phyloP scores from a whole-genome alignment of 2,797 vertebrate genomes.

The Manis javanica region DNA sequence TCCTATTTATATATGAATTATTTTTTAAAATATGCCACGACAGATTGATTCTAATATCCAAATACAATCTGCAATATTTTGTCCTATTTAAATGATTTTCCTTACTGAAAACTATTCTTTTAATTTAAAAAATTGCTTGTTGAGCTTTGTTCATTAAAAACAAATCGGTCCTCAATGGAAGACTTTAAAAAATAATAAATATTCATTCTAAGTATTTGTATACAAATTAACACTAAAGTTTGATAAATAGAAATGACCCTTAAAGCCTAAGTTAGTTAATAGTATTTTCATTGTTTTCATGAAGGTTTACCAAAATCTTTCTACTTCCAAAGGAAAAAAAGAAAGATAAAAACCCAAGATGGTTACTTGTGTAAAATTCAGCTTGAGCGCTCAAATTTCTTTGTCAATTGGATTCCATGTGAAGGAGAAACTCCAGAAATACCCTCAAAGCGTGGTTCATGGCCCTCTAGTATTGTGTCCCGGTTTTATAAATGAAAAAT shows the following conservation, averaged over 20 bases:
- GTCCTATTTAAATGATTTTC: not conserved
- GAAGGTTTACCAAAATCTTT: not conserved
- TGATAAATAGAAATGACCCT: not conserved
- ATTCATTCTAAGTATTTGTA: not conserved
- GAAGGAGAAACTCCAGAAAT: slow-evolving; percentile 67
- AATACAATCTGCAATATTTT: slow-evolving; percentile 24
- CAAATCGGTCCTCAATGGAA: not conserved
- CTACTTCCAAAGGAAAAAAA: slow-evolving; percentile 24
- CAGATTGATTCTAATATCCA: not conserved
- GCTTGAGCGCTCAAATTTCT: slow-evolving; percentile 68
- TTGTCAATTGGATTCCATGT: slow-evolving; percentile 72
- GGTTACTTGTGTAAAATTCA: slow-evolving; percentile 64
- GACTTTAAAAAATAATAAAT: not conserved
- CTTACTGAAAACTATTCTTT: not conserved
- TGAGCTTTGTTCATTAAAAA: slow-evolving; percentile 4
- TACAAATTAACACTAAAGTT: not conserved
- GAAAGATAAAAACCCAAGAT: not conserved
- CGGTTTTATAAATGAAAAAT: slow-evolving; percentile 87
- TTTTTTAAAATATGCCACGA: not conserved
- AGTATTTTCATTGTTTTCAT: not conserved
- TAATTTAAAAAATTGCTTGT: not conserved
- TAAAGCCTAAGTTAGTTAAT: not conserved
- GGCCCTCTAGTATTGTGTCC: slow-evolving; percentile 80
- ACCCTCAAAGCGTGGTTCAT: slow-evolving; percentile 83
- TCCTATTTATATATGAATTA: not conserved